These are phyloP conservation scores for Noctua janthina DNA, from an alignment of 2,888 invertebrate species.

Conservation along the genomic window DNA sequence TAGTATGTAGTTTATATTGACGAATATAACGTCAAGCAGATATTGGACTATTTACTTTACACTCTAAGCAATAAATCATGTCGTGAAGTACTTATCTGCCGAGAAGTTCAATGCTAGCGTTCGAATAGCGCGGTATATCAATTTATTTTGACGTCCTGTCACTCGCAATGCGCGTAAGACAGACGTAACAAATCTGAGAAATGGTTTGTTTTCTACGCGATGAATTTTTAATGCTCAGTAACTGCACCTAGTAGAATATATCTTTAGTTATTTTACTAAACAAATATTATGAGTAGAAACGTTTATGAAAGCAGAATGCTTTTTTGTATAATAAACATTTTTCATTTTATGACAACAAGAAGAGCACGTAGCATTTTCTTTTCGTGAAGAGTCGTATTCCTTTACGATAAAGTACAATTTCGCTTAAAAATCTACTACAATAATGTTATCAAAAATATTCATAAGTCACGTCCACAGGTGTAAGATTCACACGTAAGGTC, in stretches of 20 bases:
- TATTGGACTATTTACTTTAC: slow-evolving; percentile 29
- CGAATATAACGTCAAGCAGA: not conserved
- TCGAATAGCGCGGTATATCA: slow-evolving; percentile 52
- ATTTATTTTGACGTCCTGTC: slow-evolving; percentile 63
- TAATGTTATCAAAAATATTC: slow-evolving; percentile 39
- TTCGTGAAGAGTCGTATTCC: slow-evolving; percentile 30
- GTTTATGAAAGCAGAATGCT: slow-evolving; percentile 19
- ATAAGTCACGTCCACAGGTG: slow-evolving; percentile 49
- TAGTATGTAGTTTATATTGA: not conserved
- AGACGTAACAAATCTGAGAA: slow-evolving; percentile 36
- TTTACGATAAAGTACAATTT: slow-evolving; percentile 38
- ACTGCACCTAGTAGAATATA: slow-evolving; percentile 12
- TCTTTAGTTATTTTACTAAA: slow-evolving; percentile 2
- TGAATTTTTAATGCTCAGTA: slow-evolving; percentile 12
- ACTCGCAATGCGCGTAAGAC: slow-evolving; percentile 26
- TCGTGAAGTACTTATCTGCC: slow-evolving; percentile 39
- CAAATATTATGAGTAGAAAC: slow-evolving; percentile 13
- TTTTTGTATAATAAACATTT: not conserved
- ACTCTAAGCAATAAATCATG: slow-evolving; percentile 44
- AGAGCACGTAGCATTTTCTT: not conserved
- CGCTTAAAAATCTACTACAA: not conserved
- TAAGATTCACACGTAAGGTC: slow-evolving; percentile 73
- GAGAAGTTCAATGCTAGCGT: slow-evolving; percentile 64
- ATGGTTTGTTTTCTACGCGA: slow-evolving; percentile 18
- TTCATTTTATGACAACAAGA: slow-evolving; percentile 1